Conservation (phyloP, 2,113 vertebrate genomes). For the Cervus canadensis region DNA sequence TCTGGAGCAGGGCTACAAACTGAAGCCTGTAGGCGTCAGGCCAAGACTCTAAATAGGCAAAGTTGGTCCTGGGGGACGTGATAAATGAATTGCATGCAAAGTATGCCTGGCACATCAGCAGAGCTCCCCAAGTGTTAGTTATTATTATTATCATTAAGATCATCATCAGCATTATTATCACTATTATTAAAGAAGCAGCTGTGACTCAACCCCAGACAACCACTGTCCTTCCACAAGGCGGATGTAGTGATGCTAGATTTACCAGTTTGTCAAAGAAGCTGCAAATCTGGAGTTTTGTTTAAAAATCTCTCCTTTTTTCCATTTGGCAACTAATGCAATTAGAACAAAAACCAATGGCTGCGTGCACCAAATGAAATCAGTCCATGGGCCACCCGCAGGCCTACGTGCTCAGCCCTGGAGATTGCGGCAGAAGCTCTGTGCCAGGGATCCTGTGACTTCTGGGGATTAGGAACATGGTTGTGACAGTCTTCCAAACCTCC, state of each 20-base stretch:
- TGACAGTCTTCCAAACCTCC: background rate
- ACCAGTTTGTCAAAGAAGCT: background rate
- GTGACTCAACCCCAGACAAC: background rate
- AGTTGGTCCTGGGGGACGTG: fast-evolving
- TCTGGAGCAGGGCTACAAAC: background rate
- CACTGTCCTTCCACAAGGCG: background rate
- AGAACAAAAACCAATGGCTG: background rate
- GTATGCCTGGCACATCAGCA: background rate
- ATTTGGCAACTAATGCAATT: background rate
- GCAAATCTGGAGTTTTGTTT: background rate
- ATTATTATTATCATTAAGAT: background rate
- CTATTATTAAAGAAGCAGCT: background rate
- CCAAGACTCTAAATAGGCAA: background rate
- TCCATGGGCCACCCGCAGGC: fast-evolving
- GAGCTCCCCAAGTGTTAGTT: background rate
- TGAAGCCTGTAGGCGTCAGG: too few species aligned
- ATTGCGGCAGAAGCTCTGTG: background rate
- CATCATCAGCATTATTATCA: too few species aligned
- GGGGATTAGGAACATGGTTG: background rate
- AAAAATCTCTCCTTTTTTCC: background rate
- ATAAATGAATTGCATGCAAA: background rate
- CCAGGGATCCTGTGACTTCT: background rate
- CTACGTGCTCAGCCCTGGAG: background rate
- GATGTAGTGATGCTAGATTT: background rate
- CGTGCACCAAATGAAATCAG: background rate